Evolutionary conservation across 1,140 invertebrate genomes (phyloP), one percentile per base, ranked within the genome.

Genomic region (Mycetomoellerius zeteki): DNA sequence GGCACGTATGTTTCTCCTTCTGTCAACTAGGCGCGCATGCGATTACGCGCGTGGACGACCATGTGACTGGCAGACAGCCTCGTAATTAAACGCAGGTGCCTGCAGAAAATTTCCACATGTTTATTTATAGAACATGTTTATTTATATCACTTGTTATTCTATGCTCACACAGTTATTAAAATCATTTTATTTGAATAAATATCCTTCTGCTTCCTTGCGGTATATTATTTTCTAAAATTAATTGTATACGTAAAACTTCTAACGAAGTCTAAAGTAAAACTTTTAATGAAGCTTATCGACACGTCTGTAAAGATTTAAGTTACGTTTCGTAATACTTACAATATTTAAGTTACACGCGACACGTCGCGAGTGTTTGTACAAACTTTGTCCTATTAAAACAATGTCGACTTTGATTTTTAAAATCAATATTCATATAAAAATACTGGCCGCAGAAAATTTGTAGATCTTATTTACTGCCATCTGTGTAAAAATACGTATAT

Each of bases 21-120:
- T 7, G 2, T n/a, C 14, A 10, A 8, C 8, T 30, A 10, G 27
- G 14, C 16, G 16, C 16, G 62, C 62, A 33, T 64, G 62, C 62
- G 60, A 14, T 33, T 5, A n/a, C 6, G 27, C 27, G 6, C 4
- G 27, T 27, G 5, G 19, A 64, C 7, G 19, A 64, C 30, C 62
- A 64, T 64, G 62, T 64, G 62, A 64, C 62, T 64, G 16, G 6
- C 16, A 50, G 16, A 64, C 62, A 64, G 62, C 2, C 62, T 64
- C 62, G 62, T 64, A 64, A 19, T 33, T 64, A 33, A 64, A 33
- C 30, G 30, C 2, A 64, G 30, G 30, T 5, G 60, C 30, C 16
- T 6, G 14, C 1, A 33, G 19, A 30, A 64, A 33, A 30, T 27
- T 33, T 64, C 16, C 16, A 64, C 14, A 14, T 33, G 3, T 33